phyloP scores from a whole-genome alignment of 1,140 invertebrate genomes.

The Drusus annulatus region DNA sequence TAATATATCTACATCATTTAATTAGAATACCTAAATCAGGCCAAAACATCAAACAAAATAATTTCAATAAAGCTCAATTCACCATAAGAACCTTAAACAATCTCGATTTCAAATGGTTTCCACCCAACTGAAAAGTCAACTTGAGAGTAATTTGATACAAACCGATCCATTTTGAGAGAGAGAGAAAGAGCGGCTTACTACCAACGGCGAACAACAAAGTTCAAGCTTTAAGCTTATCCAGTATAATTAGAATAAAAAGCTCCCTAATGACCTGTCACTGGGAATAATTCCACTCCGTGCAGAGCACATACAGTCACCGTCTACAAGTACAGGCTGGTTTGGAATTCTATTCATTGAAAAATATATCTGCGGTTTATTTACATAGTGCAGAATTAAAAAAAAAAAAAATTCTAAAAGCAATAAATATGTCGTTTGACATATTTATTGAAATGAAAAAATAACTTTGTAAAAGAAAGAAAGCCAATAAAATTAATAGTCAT shows the following conservation, averaged over 20 bases:
- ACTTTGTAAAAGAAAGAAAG: too few species aligned
- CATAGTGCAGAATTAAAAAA: too few species aligned
- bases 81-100: neutral
- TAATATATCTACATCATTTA: too few species aligned
- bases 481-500: too few species aligned
- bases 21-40: too few species aligned
- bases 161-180: conserved; percentile 21
- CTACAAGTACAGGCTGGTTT: neutral
- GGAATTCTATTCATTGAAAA: neutral
- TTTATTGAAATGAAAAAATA: too few species aligned
- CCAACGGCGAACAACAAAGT: conserved; percentile 15
- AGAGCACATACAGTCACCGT: conserved; percentile 41
- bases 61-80: neutral
- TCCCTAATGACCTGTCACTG: conserved; percentile 58
- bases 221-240: conserved; percentile 48
- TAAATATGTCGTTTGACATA: too few species aligned
- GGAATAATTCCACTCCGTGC: conserved; percentile 44
- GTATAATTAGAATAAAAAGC: conserved; percentile 59
- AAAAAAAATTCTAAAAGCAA: too few species aligned
- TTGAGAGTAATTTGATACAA: conserved; percentile 30
- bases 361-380: too few species aligned
- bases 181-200: neutral
- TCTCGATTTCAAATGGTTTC: neutral
- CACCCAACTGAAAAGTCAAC: neutral
- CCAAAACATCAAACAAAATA: too few species aligned